Evolutionary conservation across 2,888 invertebrate genomes (phyloP), one percentile per base, ranked within the genome.

Genomic region (Latheticus oryzae): DNA sequence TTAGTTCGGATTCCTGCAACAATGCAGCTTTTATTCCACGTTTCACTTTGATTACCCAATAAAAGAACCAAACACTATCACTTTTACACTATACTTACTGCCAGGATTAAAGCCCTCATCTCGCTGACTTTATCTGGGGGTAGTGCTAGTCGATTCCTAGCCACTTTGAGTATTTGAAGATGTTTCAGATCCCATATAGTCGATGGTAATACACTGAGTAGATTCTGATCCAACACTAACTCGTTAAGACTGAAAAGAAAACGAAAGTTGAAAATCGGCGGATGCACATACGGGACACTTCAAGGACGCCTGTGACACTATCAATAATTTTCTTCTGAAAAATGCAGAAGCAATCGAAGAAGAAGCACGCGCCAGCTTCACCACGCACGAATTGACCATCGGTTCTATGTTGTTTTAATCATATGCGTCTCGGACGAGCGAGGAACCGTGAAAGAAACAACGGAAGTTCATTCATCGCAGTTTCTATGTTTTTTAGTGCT

Each of bases 221-320:
- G 85, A 84, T 90, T 90, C 76, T 88, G 85, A 79, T 88, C 88
- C 67, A 89, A 80, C 65, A 86, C 83, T 60, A 91, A 78, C 76
- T 89, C 89, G 74, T 86, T 85, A 73, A 90, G 80, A 74, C 90
- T 90, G 82, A 83, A 64, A 28, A 66, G 42, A 73, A 72, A 73
- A 66, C 67, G 72, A 72, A 70, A 70, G 69, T 67, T 66, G 42
- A 52, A 51, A 61, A 60, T 12, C 58, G 61, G 65, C 74, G 76
- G 76, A 77, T 78, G 77, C 74, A 76, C 76, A 78, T 70, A 68
- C 73, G 66, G 76, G 76, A 76, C 76, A 73, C 64, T 61, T 61
- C 75, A 75, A 75, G 75, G 76, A 67, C 75, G 60, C 57, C 40
- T 11, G 65, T 58, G 58, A 63, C 65, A 66, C n/a, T n/a, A n/a